Conservation (phyloP, 2,113 vertebrate species). For the Thryonomys swinderianus region DNA sequence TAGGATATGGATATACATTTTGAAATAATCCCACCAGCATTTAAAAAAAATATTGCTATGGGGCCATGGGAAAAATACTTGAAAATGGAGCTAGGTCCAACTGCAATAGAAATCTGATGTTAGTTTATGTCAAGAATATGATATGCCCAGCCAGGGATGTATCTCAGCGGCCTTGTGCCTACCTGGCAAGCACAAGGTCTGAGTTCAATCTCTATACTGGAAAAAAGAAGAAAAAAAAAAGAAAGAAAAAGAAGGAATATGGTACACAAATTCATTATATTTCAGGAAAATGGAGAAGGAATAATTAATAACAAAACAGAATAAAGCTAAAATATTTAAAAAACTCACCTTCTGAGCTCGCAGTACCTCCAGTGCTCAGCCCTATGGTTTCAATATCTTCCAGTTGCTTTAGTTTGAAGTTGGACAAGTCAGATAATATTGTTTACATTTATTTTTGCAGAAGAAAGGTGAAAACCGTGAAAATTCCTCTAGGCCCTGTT, state of each 20-base stretch:
- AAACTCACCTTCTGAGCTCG: conserved; percentile 63
- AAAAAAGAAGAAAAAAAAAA: too few relatives aligned
- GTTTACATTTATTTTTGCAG: conserved; percentile 44
- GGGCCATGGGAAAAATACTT: background rate
- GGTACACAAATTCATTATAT: background rate
- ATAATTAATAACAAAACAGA: background rate
- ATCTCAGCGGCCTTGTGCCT: too few relatives aligned
- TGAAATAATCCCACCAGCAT: background rate
- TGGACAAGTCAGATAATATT: background rate
- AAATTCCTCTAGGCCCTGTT: conserved; percentile 4
- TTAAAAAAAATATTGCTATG: conserved; percentile 9
- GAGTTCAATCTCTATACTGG: too few relatives aligned
- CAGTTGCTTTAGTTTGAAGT: background rate
- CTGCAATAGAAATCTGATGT: background rate
- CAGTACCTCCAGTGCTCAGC: background rate
- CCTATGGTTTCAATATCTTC: conserved; percentile 11
- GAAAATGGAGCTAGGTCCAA: background rate
- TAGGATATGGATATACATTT: background rate
- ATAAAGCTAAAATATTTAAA: background rate
- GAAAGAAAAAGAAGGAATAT: too few relatives aligned
- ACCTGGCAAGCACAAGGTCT: too few relatives aligned
- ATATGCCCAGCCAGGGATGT: background rate
- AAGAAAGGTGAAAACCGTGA: background rate
- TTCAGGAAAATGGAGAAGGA: background rate
- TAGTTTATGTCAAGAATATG: background rate